Evolutionary conservation across 2,113 vertebrate species (phyloP), one percentile per base, ranked within the genome.

Genomic region (Xiphorhynchus elegans): DNA sequence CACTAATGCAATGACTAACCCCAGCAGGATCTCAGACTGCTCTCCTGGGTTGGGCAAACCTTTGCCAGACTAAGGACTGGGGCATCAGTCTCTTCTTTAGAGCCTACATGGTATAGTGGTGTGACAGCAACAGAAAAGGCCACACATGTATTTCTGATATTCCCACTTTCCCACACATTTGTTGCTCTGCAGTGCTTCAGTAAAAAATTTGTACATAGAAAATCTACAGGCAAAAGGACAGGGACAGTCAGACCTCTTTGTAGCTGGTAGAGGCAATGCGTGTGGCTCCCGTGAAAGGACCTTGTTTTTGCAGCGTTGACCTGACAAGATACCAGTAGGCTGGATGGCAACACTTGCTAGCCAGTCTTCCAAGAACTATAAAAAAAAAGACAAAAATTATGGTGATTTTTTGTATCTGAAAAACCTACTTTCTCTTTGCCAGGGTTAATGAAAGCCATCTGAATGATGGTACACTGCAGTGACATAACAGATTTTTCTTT

Each of bases 301-400:
- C 33, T 96, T 93, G 23, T 10, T 91, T 85, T 75, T 89, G 92
- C 99, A 99, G 37, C 7, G 83, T 19, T 96, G 59, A 20, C 95
- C 94, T 15, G 87, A 94, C 63, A 64, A 87, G 17, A 77, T 89
- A 68, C 89, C 90, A 39, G 82, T 25, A 3, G 97, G 68, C 17
- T 96, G 91, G 49, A 99, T 44, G 50, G 90, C 82, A 50, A 99
- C 64, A 37, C 90, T 97, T 76, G 98, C 98, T 67, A 94, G 75
- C 99, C 99, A 99, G 92, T 99, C 98, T 96, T 97, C 98, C 47
- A 97, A 77, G 49, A 97, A 79, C 99, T 99, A 94, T 19, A 95
- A 53, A 66, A 31, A 26, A 58, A 73, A 94, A 21, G 16, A 93
- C 56, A 91, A 90, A 93, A 91, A 35, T 49, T 53, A 86, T 7